Evolutionary conservation across 1,140 invertebrate genomes (phyloP).

Genomic region (Apis cerana): DNA sequence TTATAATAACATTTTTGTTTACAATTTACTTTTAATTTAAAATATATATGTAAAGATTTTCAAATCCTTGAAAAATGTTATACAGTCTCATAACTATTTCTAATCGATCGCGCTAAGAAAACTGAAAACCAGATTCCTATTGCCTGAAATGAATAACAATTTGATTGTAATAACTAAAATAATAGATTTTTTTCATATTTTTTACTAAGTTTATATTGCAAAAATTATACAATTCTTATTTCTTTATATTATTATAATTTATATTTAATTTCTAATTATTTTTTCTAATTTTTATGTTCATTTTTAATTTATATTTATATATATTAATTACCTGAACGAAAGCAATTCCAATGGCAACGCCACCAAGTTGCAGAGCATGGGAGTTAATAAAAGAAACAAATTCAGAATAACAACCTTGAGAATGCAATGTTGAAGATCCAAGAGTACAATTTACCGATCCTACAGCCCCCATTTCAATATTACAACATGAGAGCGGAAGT

Average conservation of each 20-base stretch:
- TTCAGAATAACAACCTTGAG: slow-evolving; percentile 82
- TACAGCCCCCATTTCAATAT: slow-evolving; percentile 73
- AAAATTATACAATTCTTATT: background rate
- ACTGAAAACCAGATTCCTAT: slow-evolving; percentile 86
- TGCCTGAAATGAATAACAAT: slow-evolving; percentile 77
- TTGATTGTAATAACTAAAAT: background rate
- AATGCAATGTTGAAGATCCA: slow-evolving; percentile 46
- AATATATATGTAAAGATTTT: background rate
- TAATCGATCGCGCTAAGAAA: slow-evolving; percentile 84
- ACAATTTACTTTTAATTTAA: background rate
- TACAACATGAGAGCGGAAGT: slow-evolving; percentile 86
- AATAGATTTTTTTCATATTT: background rate
- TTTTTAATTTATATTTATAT: background rate
- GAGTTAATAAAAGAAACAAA: slow-evolving; percentile 84
- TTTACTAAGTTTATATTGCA: background rate
- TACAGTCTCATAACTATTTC: slow-evolving; percentile 83
- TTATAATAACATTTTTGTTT: background rate
- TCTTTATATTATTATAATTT: background rate
- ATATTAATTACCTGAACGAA: slow-evolving; percentile 85
- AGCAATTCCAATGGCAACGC: slow-evolving; percentile 88
- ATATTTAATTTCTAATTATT: background rate
- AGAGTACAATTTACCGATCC: slow-evolving; percentile 76
- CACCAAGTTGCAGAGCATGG: slow-evolving; percentile 88
- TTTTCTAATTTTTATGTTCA: background rate
- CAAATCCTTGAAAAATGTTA: slow-evolving; percentile 63